Percentiles rank a stretch among this genome's conserved stretches.
Conservation (phyloP, 2,888 invertebrate genomes). For the Ryuthela nishihirai region DNA sequence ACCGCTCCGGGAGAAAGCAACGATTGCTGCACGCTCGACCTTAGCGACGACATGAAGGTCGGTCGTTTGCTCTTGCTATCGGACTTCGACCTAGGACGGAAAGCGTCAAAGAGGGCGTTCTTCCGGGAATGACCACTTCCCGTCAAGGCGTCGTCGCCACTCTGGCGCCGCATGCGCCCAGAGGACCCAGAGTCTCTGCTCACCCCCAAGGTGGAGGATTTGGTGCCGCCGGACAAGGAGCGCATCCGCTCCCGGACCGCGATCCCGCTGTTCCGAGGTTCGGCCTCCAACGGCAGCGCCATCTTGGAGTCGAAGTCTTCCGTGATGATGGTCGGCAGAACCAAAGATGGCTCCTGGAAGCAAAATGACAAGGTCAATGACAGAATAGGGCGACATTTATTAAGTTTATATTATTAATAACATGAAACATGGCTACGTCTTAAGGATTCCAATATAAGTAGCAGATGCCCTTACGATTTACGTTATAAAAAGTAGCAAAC, state of each 20-base stretch:
- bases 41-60: slow-evolving; percentile 29
- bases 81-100: slow-evolving; percentile 70
- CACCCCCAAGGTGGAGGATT: not conserved
- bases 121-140: slow-evolving; percentile 12
- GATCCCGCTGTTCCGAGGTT: not conserved
- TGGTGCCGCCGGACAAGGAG: slow-evolving; percentile 25
- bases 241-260: slow-evolving; percentile 19
- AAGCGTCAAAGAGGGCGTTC: slow-evolving; percentile 66
- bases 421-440: too few relatives aligned
- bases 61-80: slow-evolving; percentile 52
- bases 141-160: slow-evolving; percentile 48
- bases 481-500: too few relatives aligned
- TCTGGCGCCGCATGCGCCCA: slow-evolving; percentile 49
- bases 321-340: slow-evolving; percentile 31
- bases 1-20: slow-evolving; percentile 5
- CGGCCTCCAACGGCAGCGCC: slow-evolving; percentile 17
- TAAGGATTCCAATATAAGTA: too few relatives aligned
- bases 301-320: slow-evolving; percentile 26
- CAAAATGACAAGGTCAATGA: not conserved
- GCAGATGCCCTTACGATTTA: too few relatives aligned
- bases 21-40: slow-evolving; percentile 18
- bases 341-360: slow-evolving; percentile 22
- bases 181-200: slow-evolving; percentile 2
- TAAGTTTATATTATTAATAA: too few relatives aligned
- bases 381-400: too few relatives aligned